phyloP scores from a whole-genome alignment of 35 echinoderm and acorn worm species.

The Ptychodera flava region DNA sequence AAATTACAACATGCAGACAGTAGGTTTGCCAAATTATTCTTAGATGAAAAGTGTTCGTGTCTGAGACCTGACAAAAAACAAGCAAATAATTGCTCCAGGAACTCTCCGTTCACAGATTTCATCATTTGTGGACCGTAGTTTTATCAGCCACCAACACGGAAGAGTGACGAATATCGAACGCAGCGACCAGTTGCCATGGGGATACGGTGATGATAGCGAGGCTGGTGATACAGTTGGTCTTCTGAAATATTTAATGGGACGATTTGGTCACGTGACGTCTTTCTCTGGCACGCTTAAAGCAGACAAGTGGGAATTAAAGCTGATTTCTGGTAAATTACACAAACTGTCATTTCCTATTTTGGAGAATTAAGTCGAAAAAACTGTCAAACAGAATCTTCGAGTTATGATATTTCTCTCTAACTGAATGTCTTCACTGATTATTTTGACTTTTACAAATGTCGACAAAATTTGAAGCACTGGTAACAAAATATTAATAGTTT shows the following conservation, averaged over 20 bases:
- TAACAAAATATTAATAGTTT: too few species aligned
- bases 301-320: conserved; percentile 41
- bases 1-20: background rate
- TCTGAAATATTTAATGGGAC: background rate
- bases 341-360: too few species aligned
- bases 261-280: conserved; percentile 46
- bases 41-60: too few species aligned
- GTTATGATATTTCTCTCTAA: too few species aligned
- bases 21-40: background rate
- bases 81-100: background rate
- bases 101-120: background rate
- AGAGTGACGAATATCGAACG: conserved; percentile 2
- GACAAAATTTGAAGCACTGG: too few species aligned
- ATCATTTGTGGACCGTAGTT: background rate
- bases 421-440: too few species aligned
- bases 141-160: background rate
- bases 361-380: too few species aligned
- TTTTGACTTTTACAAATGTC: too few species aligned
- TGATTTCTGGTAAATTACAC: background rate
- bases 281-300: conserved; percentile 80
- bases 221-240: background rate
- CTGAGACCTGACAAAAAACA: background rate
- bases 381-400: too few species aligned
- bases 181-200: conserved; percentile 25
- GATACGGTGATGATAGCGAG: conserved; percentile 62